Percentiles rank a stretch among this genome's conserved stretches.
Conservation (phyloP, 2,113 vertebrate genomes). For the Ginglymostoma cirratum region DNA sequence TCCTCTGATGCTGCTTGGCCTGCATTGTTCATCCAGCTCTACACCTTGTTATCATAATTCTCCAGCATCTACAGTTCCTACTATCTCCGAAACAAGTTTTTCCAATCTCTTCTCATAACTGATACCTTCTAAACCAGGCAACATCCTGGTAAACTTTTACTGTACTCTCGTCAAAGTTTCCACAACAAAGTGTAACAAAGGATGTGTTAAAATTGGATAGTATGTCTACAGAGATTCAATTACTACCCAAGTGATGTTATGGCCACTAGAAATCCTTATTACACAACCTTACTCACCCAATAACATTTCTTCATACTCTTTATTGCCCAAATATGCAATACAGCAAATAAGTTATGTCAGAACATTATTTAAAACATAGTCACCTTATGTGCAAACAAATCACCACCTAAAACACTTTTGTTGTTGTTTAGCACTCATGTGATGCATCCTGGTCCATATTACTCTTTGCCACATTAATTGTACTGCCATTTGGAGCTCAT, state of each 20-base stretch:
- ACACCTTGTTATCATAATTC: too few species aligned
- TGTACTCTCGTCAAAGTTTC: too few species aligned
- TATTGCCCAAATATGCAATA: not conserved
- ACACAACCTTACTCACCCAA: not conserved
- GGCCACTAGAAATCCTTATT: not conserved
- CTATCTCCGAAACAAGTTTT: too few species aligned
- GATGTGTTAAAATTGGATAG: not conserved
- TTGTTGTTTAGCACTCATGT: not conserved
- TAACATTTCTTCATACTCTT: not conserved
- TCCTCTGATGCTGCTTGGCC: too few species aligned
- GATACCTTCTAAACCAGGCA: too few species aligned
- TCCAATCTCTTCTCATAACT: too few species aligned
- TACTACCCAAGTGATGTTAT: not conserved
- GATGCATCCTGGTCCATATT: not conserved
- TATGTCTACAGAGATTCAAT: not conserved
- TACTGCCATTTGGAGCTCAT: not conserved
- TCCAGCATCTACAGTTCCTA: too few species aligned
- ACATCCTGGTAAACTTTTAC: too few species aligned
- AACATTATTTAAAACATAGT: not conserved
- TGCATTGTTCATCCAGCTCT: too few species aligned
- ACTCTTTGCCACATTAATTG: not conserved
- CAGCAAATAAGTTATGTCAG: not conserved
- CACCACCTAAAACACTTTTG: not conserved
- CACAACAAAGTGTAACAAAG: not conserved
- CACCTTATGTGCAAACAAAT: not conserved